Evolutionary conservation across 1,140 invertebrate species (phyloP).

Genomic region (Dendrolimus kikuchii): DNA sequence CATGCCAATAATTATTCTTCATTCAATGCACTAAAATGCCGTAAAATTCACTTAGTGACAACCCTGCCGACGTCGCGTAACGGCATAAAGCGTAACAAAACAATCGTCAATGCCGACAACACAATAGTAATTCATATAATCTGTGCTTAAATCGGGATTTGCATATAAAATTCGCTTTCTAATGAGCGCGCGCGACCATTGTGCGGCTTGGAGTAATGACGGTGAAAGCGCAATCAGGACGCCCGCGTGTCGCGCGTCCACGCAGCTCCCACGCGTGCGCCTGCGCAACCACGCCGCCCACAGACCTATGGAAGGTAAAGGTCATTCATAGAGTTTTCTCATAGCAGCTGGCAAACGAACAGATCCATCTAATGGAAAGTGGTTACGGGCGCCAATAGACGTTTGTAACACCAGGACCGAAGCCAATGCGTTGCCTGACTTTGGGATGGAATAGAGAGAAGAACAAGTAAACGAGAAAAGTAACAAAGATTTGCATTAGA

Average conservation of each 20-base stretch:
- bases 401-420: too few species aligned
- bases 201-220: conserved; percentile 24
- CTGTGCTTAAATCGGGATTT: conserved; percentile 30
- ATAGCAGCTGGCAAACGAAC: too few species aligned
- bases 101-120: conserved; percentile 15
- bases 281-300: too few species aligned
- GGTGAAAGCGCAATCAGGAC: conserved; percentile 40
- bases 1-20: background rate
- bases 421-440: too few species aligned
- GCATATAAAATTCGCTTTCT: conserved; percentile 53
- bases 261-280: too few species aligned
- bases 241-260: conserved; percentile 11
- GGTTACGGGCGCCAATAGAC: too few species aligned
- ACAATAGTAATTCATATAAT: conserved; percentile 26
- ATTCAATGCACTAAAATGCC: background rate
- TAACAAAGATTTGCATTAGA: too few species aligned
- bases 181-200: conserved; percentile 29
- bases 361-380: too few species aligned
- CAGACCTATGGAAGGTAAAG: too few species aligned
- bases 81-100: conserved; percentile 23
- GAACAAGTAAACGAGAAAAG: too few species aligned
- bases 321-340: too few species aligned
- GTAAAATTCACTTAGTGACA: background rate
- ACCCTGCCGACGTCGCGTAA: background rate
- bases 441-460: too few species aligned